Base-by-base conservation (phyloP, 2,113 vertebrate genomes). In the Mustelus asterias region DNA sequence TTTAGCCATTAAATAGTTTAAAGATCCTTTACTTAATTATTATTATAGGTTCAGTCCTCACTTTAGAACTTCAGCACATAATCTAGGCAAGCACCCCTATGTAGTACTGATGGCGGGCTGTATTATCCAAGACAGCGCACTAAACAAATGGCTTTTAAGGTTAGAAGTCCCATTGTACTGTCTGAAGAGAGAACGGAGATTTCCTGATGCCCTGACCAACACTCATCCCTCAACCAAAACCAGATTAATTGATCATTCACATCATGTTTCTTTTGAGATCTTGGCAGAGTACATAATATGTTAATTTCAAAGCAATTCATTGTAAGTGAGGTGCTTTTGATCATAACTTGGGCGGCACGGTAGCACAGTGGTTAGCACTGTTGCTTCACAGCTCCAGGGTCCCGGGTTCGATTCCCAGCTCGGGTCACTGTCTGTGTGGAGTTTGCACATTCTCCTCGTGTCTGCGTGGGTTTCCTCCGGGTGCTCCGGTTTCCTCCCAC, bases 271-370 rank as follows among this genome's bases (percentile, higher is more conserved):
- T 90, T 86, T 90, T 90, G 48, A 48, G 26, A 22, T 33, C 54
- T 90, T 90, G 22, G 88, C 54, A 60, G 29, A 11, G 13, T 54
- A 26, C 22, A 24, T 16, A 58, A 60, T 26, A 60, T 90, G 29
- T 4, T 33, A 90, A 90, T 90, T 60, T 90, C 29, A 90, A 93
- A 93, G 89, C 60, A 67, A 65, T 65, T 93, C 20, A 93, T 65
- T 93, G n/a, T 93, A 83, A 41, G n/a, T 22, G 16, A 65, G n/a
- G 33, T 20, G 37, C 7, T 93, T 93, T 65, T 93, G 33, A 65
- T 65, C 60, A 8, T 41, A 18, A 37, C n/a, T n/a, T n/a, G n/a
- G n/a, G n/a, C n/a, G n/a, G n/a, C n/a, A n/a, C n/a, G n/a, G n/a
- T n/a, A n/a, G n/a, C n/a, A n/a, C n/a, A n/a, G n/a, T n/a, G n/a